Base-by-base conservation (phyloP, 2,113 vertebrate genomes). In the Triplophysa tibetana region DNA sequence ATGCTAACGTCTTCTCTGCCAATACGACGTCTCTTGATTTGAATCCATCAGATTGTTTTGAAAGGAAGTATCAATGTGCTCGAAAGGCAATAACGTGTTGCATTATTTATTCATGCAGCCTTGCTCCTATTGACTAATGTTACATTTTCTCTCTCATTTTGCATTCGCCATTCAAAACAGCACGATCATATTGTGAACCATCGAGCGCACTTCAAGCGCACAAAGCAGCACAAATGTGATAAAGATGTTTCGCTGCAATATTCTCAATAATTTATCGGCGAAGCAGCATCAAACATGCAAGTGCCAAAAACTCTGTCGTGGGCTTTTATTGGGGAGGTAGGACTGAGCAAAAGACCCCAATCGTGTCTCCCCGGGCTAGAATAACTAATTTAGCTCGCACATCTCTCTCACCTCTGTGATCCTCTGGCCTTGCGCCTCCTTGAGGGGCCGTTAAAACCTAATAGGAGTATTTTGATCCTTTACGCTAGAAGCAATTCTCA, bases 381-480 rank as follows among this genome's bases (percentile, higher is more conserved):
- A 91, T 90, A 90, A 90, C 89, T 90, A 90, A 91, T n/a, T n/a
- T 89, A 88, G 41, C 45, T 73, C 81, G 81, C 82, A 84, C 78
- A 78, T 82, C 83, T 85, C 86, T 85, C 84, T 84, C 83, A 68
- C 87, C 85, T 87, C 84, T 88, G 83, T 90, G 88, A 89, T 88
- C 87, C 82, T 77, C 82, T 83, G 81, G 80, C 82, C 83, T 87
- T 86, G 81, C 16, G n/a, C 48, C 83, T 88, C 79, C 88, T 89
- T 79, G 66, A 76, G 79, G 84, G 83, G 85, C 82, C 79, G 78
- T 87, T 84, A 83, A 88, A 87, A 77, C 84, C 81, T 87, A 84
- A 89, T 87, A 83, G 82, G 78, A 81, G 85, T 85, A 86, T 88
- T 48, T 66, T 33, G 64, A 4, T 50, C 16, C 68, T 26, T 48